Percentiles rank a stretch among this genome's conserved stretches.
These are phyloP conservation scores for Chymomyza amoena DNA, from an alignment of 2,888 invertebrate genomes.

Conservation along the genomic window DNA sequence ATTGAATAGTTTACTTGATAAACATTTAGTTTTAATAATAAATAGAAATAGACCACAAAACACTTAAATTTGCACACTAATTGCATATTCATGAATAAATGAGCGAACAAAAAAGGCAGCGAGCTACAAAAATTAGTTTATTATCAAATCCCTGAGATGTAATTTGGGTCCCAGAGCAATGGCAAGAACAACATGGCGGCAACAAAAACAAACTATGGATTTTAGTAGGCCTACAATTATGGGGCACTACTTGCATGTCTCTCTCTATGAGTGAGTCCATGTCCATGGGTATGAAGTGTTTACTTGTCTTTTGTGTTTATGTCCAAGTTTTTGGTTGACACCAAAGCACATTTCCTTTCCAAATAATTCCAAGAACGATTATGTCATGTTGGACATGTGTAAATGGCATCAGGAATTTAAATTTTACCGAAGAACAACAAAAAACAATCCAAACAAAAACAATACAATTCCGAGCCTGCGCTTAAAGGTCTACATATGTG, in stretches of 20 bases:
- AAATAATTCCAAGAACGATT: conserved; percentile 64
- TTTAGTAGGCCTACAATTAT: conserved; percentile 2
- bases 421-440: conserved; percentile 24
- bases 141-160: conserved; percentile 71
- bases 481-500: not conserved
- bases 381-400: conserved; percentile 71
- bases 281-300: not conserved
- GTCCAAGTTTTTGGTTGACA: conserved; percentile 26
- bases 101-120: conserved; percentile 23
- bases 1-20: conserved; percentile 58
- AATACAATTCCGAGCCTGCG: not conserved
- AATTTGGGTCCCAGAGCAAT: conserved; percentile 51
- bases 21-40: conserved; percentile 67
- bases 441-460: not conserved
- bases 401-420: conserved; percentile 57
- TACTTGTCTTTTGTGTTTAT: conserved; percentile 40
- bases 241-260: conserved; percentile 8
- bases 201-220: not conserved
- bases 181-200: not conserved
- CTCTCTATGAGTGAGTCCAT: conserved; percentile 3
- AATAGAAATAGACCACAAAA: conserved; percentile 47
- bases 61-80: conserved; percentile 70
- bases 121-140: conserved; percentile 54
- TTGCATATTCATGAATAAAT: conserved; percentile 71
- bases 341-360: conserved; percentile 29